These are phyloP conservation scores for Callyntrura guangdongensis DNA, from an alignment of 2,888 invertebrate genomes.

Conservation along the genomic window DNA sequence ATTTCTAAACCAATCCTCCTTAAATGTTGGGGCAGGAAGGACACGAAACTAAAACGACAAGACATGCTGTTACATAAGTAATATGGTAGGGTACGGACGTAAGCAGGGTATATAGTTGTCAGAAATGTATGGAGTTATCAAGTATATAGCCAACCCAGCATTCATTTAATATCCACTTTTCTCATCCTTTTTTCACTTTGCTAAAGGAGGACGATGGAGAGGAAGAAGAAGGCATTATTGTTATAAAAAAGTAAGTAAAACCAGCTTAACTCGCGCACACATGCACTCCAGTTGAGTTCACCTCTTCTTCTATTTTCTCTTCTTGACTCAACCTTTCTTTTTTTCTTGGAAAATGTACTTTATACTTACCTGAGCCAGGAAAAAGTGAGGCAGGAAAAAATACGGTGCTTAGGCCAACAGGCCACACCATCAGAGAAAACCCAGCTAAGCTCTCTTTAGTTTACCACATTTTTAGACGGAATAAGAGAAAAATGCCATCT, in stretches of 20 bases:
- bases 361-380: conserved; percentile 36
- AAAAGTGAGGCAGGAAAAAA: background rate
- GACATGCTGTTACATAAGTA: background rate
- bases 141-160: background rate
- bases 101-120: background rate
- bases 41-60: conserved; percentile 8
- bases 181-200: conserved; percentile 34
- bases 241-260: conserved; percentile 51
- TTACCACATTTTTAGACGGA: conserved; percentile 32
- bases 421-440: conserved; percentile 15
- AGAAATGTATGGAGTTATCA: background rate
- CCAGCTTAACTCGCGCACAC: conserved; percentile 43
- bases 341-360: conserved; percentile 24
- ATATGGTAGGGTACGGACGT: background rate
- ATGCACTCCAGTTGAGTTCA: conserved; percentile 23
- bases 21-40: background rate
- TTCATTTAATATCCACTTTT: conserved; percentile 52
- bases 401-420: conserved; percentile 19
- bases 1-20: background rate
- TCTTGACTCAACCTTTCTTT: background rate
- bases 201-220: background rate
- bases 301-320: conserved; percentile 4
- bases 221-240: conserved; percentile 11
- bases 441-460: background rate
- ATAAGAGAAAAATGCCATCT: conserved; percentile 24